Conservation (phyloP, 1,140 invertebrate species). For the Conopomorpha cramerella region DNA sequence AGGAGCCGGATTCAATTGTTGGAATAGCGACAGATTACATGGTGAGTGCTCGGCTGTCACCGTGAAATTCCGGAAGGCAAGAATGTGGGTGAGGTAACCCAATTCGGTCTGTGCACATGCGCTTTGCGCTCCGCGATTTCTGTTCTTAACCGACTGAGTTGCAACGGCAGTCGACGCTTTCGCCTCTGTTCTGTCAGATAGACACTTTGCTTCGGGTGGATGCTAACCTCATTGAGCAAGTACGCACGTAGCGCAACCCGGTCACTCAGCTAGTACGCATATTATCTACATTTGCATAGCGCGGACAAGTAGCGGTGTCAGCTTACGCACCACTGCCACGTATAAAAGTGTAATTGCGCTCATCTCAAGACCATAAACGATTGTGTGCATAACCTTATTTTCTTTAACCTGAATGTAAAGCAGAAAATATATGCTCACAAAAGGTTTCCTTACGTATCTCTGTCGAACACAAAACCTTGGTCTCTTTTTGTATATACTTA, state of each 20-base stretch:
- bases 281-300: constrained; percentile 52
- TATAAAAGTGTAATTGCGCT: constrained; percentile 16
- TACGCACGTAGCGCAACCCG: constrained; percentile 33
- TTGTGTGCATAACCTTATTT: no score
- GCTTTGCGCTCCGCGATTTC: constrained; percentile 31
- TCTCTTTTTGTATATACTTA: no score
- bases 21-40: neutral
- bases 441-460: no score
- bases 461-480: no score
- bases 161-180: constrained; percentile 11
- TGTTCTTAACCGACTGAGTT: constrained; percentile 27
- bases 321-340: constrained; percentile 24
- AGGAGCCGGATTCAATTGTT: no score
- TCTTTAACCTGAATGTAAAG: no score
- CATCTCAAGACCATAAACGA: no score
- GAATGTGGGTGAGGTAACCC: constrained; percentile 50
- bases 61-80: constrained; percentile 45
- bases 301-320: constrained; percentile 43
- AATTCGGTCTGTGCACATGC: constrained; percentile 42
- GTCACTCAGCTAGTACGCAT: constrained; percentile 41
- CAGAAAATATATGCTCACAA: no score
- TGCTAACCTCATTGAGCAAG: constrained; percentile 41
- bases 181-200: constrained; percentile 14
- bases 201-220: constrained; percentile 25
- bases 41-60: constrained; percentile 19